These are phyloP conservation scores for Latheticus oryzae DNA, from an alignment of 2,888 invertebrate genomes.

Conservation along the genomic window DNA sequence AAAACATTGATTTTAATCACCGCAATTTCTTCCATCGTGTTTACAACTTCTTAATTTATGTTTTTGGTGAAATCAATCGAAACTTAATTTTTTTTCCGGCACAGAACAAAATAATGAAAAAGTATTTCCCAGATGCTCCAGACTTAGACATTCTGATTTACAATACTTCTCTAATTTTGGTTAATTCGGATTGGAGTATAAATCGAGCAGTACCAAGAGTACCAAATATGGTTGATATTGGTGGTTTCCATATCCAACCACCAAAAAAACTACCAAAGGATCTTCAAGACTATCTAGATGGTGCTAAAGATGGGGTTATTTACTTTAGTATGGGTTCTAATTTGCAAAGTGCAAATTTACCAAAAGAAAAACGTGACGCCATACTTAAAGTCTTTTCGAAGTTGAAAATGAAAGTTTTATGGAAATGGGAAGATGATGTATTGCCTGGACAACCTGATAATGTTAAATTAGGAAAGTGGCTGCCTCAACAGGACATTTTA, in stretches of 20 bases:
- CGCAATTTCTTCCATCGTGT: conserved; percentile 59
- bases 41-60: conserved; percentile 63
- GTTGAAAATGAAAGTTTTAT: conserved; percentile 71
- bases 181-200: conserved; percentile 67
- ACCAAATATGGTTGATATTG: conserved; percentile 70
- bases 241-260: conserved; percentile 66
- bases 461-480: conserved; percentile 63
- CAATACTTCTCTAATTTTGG: conserved; percentile 54
- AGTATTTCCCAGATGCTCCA: conserved; percentile 47
- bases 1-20: conserved; percentile 8
- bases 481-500: conserved; percentile 62
- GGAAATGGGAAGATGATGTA: conserved; percentile 67
- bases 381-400: conserved; percentile 69
- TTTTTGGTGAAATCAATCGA: conserved; percentile 31
- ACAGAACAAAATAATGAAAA: conserved; percentile 49
- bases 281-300: conserved; percentile 57
- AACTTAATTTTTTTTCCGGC: conserved; percentile 45
- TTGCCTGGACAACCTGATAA: conserved; percentile 60
- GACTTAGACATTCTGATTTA: conserved; percentile 41
- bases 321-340: conserved; percentile 66
- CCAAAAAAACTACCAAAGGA: conserved; percentile 50
- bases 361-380: conserved; percentile 63
- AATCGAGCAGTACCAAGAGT: conserved; percentile 66
- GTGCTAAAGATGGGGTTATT: conserved; percentile 64
- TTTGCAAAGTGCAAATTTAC: conserved; percentile 37